These are phyloP conservation scores for Matsumyia berberina DNA, from an alignment of 2,888 invertebrate species.

Conservation along the genomic window DNA sequence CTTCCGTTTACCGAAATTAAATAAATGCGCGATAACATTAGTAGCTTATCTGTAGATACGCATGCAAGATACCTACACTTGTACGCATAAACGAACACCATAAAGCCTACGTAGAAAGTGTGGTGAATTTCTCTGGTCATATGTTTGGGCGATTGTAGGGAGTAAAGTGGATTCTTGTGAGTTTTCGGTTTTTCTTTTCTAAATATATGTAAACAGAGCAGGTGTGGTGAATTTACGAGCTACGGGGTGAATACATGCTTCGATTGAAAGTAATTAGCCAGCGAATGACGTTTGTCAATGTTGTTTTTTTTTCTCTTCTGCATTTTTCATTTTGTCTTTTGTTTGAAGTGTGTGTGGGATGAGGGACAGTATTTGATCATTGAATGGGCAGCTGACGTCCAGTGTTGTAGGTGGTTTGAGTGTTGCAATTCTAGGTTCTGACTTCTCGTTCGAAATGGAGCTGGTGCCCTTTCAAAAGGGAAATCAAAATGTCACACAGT, in stretches of 20 bases:
- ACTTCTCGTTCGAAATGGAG: too few relatives aligned
- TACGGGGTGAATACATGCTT: slow-evolving; percentile 6
- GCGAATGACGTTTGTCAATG: neutral
- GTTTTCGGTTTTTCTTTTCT: neutral
- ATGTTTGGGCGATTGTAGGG: slow-evolving; percentile 22
- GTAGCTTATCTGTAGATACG: slow-evolving; percentile 58
- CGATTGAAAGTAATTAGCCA: neutral
- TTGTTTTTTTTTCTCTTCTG: neutral
- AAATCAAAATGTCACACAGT: too few relatives aligned
- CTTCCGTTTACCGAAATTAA: slow-evolving; percentile 18
- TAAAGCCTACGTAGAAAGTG: slow-evolving; percentile 9
- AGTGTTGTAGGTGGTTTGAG: too few relatives aligned
- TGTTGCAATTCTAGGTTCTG: too few relatives aligned
- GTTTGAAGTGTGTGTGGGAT: too few relatives aligned
- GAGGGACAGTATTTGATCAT: too few relatives aligned
- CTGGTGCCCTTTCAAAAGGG: too few relatives aligned
- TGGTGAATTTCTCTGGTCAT: slow-evolving; percentile 48
- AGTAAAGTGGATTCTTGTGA: neutral
- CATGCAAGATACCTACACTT: slow-evolving; percentile 19
- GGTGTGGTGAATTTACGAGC: too few relatives aligned
- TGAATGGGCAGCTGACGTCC: too few relatives aligned
- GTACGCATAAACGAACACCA: neutral
- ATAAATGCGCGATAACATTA: slow-evolving; percentile 53
- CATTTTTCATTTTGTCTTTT: too few relatives aligned
- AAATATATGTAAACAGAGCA: slow-evolving; percentile 18